phyloP scores from a whole-genome alignment of 2,797 vertebrate genomes.

The Molossus molossus region DNA sequence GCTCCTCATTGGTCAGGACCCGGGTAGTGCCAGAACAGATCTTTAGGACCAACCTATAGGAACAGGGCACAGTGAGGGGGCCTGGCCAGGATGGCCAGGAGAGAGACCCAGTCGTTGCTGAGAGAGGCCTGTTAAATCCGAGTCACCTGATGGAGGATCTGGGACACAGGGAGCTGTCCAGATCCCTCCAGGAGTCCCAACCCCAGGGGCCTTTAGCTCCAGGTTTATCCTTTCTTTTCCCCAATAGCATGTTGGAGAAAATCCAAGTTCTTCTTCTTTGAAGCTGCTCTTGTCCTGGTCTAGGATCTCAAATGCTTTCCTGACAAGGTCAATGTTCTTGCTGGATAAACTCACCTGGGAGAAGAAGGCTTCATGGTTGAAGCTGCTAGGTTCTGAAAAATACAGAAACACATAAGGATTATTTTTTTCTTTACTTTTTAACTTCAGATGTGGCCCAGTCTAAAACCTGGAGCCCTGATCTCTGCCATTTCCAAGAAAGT shows the following conservation, averaged over 20 bases:
- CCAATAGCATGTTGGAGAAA: neutral
- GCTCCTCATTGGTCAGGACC: constrained; percentile 91
- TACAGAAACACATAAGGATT: constrained; percentile 30
- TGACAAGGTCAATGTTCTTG: constrained; percentile 90
- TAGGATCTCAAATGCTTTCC: constrained; percentile 92
- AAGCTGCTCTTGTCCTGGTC: constrained; percentile 93
- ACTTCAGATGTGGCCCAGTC: neutral
- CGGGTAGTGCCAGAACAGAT: constrained; percentile 90
- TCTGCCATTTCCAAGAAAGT: neutral
- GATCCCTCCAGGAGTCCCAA: neutral
- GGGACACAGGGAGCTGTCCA: neutral
- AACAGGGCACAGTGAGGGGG: neutral
- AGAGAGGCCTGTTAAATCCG: neutral
- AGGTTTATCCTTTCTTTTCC: no score
- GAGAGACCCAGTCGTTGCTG: neutral
- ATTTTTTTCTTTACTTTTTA: neutral
- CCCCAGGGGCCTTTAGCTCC: neutral
- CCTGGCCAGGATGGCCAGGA: neutral
- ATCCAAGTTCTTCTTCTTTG: constrained; percentile 93
- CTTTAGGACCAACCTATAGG: constrained; percentile 92
- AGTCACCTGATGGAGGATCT: neutral
- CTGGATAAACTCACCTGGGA: constrained; percentile 90
- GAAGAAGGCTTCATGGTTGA: constrained; percentile 92
- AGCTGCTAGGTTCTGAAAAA: constrained; percentile 92
- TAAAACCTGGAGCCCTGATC: neutral